A percentile compares a stretch with the other conserved stretches of the same genome.
Conservation (phyloP, 2,797 vertebrate species). For the Limosa lapponica region DNA sequence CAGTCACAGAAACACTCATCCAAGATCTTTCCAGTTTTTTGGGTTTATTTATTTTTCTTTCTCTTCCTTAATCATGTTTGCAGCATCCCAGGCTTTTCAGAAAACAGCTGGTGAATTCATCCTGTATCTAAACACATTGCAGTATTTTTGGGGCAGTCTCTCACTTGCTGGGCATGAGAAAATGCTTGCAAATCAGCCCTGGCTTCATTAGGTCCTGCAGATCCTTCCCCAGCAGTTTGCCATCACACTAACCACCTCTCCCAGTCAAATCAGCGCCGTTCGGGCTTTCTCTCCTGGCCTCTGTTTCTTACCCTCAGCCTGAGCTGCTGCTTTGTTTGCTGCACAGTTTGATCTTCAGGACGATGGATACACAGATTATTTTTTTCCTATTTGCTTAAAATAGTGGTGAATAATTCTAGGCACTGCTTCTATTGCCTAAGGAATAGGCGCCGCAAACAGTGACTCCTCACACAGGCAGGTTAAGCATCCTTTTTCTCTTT, state of each 20-base stretch:
- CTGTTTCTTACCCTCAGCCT: background rate
- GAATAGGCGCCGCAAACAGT: background rate
- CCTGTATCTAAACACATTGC: background rate
- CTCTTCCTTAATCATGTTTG: background rate
- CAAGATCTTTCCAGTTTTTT: background rate
- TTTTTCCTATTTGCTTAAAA: background rate
- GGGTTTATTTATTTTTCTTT: background rate
- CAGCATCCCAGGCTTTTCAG: background rate
- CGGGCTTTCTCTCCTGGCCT: background rate
- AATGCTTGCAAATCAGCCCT: background rate
- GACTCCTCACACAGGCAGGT: background rate
- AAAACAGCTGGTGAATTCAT: background rate
- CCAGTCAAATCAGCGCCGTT: rapidly evolving
- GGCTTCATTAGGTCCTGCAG: background rate
- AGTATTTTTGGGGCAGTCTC: background rate
- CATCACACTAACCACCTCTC: background rate
- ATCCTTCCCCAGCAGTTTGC: background rate
- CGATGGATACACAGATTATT: background rate
- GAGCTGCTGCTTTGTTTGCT: background rate
- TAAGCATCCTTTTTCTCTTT: background rate
- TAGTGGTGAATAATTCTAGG: background rate
- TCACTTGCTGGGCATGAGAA: background rate
- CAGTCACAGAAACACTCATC: background rate
- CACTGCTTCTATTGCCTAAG: background rate
- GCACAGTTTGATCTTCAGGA: background rate